Base-by-base conservation (phyloP, 2,797 vertebrate genomes). In the Clarias pachynema region DNA sequence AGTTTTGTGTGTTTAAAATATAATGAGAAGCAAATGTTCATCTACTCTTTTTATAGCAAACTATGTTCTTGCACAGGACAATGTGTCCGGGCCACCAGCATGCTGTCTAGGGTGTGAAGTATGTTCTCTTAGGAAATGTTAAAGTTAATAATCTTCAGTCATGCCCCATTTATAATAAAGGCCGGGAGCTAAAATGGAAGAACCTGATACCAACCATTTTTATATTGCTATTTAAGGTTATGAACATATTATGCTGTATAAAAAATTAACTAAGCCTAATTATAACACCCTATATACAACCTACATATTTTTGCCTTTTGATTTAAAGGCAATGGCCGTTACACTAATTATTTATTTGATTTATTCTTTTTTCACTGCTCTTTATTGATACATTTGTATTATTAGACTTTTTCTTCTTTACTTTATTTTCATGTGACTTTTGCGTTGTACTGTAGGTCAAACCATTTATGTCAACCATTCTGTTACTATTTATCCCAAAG, bases 71-170 rank as follows among this genome's bases (percentile, higher is more conserved):
- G 86, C 18, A 34, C 81, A 72, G 82, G 84, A 79, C 79, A 34
- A 65, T 70, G 82, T 82, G 87, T 88, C 86, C 70, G 82, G 70
- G 80, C 85, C 85, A 86, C 63, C 59, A 73, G 34, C 69, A 40
- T 83, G 87, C 82, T 73, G 79, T 77, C 70, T 59, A 72, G 62
- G 65, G 62, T 86, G 69, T 82, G 84, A 89, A 87, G 82, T 73
- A 82, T 89, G 84, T 79, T 83, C 86, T 88, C 82, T 75, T 77
- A 75, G 49, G 79, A 86, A 87, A 87, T 56, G 79, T 86, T 88
- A 79, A 87, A 89, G 86, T 89, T 86, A 91, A 90, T 89, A 85
- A 89, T 90, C 87, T 82, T 87, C 87, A 85, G 83, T 85, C 86
- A 79, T 84, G 86, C 81, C 81, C 62, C 63, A 88, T 91, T 86